phyloP scores from a whole-genome alignment of 2,113 vertebrate species.

The Amphilophus citrinellus region DNA sequence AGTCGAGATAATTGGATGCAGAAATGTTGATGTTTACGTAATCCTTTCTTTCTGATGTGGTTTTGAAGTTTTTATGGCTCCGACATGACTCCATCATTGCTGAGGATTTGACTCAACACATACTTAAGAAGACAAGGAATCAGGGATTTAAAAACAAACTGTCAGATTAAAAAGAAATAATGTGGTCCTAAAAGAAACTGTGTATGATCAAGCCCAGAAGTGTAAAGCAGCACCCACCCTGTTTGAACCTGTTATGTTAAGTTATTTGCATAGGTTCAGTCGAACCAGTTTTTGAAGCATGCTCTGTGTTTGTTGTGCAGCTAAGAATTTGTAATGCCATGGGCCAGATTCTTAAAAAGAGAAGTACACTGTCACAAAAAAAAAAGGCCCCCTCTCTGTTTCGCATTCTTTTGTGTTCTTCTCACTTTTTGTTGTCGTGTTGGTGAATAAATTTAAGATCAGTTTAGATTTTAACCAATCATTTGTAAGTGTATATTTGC shows the following conservation, averaged over 20 bases:
- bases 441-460: not conserved
- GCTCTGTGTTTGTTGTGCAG: not conserved
- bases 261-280: not conserved
- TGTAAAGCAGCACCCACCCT: slow-evolving; percentile 38
- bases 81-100: not conserved
- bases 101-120: not conserved
- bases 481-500: not conserved
- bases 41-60: not conserved
- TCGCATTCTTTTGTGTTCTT: not conserved
- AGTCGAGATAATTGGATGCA: slow-evolving; percentile 6
- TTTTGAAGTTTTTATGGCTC: not conserved
- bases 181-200: not conserved
- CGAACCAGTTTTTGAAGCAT: slow-evolving; percentile 52
- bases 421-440: not conserved
- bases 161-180: not conserved
- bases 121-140: not conserved
- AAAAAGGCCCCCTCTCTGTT: not conserved
- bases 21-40: slow-evolving; percentile 45
- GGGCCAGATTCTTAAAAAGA: not conserved
- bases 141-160: not conserved
- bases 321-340: not conserved
- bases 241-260: slow-evolving; percentile 4
- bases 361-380: not conserved
- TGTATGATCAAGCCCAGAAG: not conserved
- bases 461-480: not conserved